phyloP scores from a whole-genome alignment of 2,888 invertebrate genomes.

The Mylabris sibirica region DNA sequence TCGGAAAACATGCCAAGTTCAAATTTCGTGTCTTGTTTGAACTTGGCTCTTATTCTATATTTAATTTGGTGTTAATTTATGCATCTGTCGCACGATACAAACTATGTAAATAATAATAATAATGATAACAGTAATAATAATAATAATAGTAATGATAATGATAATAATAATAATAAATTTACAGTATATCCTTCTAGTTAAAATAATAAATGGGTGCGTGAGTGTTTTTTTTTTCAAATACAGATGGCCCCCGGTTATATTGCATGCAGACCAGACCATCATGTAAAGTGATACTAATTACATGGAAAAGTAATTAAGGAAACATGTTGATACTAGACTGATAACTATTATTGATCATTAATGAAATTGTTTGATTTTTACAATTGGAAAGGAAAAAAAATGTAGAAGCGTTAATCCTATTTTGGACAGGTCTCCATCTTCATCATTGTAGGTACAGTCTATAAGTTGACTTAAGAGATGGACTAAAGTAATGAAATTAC shows the following conservation, averaged over 20 bases:
- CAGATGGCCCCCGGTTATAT: constrained; percentile 43
- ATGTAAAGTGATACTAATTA: constrained; percentile 55
- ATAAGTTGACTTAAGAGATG: no score
- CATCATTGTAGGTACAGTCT: no score
- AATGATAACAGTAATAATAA: constrained; percentile 49
- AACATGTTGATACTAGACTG: constrained; percentile 33
- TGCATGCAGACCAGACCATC: constrained; percentile 46
- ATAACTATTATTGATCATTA: constrained; percentile 37
- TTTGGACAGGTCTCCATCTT: neutral
- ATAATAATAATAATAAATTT: constrained; percentile 49
- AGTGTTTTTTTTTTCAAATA: constrained; percentile 38
- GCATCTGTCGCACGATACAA: constrained; percentile 53
- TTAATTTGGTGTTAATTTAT: constrained; percentile 58
- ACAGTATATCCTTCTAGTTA: constrained; percentile 42
- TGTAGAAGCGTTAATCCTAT: neutral
- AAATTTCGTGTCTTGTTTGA: constrained; percentile 27
- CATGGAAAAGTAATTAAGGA: constrained; percentile 49
- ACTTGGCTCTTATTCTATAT: constrained; percentile 47
- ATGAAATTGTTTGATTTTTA: constrained; percentile 22
- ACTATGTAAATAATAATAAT: constrained; percentile 49
- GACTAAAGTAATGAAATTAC: no score
- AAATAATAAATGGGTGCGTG: constrained; percentile 36
- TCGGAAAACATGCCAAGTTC: constrained; percentile 2
- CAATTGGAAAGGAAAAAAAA: constrained; percentile 8
- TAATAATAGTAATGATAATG: constrained; percentile 50